Evolutionary conservation across 2,888 invertebrate species (phyloP), one percentile per base, ranked within the genome.

Genomic region (Cheilosia scutellata): DNA sequence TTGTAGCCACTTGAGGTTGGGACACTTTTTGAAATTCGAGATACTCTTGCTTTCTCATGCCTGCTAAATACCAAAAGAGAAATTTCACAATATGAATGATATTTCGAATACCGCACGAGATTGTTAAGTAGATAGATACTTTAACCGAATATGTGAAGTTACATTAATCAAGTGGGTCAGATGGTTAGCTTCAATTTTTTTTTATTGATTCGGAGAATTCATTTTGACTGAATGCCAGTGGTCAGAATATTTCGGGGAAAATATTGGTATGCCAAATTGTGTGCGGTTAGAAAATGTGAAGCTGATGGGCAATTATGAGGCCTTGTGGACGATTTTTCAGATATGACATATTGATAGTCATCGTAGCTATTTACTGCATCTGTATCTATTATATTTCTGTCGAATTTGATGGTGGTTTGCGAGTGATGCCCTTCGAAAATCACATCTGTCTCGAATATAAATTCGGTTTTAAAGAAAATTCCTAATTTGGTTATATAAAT

Each of bases 11-110:
- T 53, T 40, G 16, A 13, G 20, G 44, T 44, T 42, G 44, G 62
- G 51, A 82, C 53, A 66, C 49, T 76, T 37, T 33, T 65, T 53
- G 84, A 80, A 84, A 84, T 80, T 62, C 42, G 84, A 84, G 70
- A 84, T 68, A 42, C 37, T 13, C 11, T 31, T 53, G 37, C 13
- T n/a, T 9, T 37, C 47, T 42, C 29, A n/a, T 16, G 20, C 20
- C 20, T 20, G 20, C 20, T 20, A 20, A 20, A 60, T 51, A 53
- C 31, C 37, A 65, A 58, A 60, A 77, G 71, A 65, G 51, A 9
- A 57, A 20, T 58, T 47, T 33, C 42, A 37, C 49, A 49, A 77
- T 57, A 66, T 40, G 27, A 33, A 49, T 9, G 66, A 53, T 16
- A 62, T 25, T 33, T 66, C 37, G 20, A 60, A 60, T 29, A 63